Conservation (phyloP, 1,140 invertebrate genomes). For the Hylaeus volcanicus region DNA sequence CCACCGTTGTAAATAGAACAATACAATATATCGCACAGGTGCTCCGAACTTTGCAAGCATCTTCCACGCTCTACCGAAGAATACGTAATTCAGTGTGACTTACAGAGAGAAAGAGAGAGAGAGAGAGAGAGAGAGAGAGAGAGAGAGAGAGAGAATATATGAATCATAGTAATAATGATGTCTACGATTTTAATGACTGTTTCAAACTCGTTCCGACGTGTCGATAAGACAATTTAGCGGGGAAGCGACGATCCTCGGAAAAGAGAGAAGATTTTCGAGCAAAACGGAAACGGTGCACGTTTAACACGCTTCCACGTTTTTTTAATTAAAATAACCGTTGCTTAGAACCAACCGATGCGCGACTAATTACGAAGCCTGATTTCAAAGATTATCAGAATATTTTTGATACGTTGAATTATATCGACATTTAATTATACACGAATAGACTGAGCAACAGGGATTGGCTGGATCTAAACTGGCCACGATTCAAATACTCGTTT, state of each 20-base stretch:
- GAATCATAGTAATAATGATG: conserved; percentile 45
- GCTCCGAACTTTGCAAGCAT: conserved; percentile 63
- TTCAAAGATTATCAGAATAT: conserved; percentile 48
- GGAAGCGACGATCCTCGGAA: conserved; percentile 59
- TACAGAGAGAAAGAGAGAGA: conserved; percentile 53
- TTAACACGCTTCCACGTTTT: conserved; percentile 33
- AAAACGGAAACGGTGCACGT: conserved; percentile 57
- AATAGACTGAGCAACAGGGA: background rate
- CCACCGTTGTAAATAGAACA: conserved; percentile 47
- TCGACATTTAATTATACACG: conserved; percentile 8
- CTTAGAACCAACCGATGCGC: conserved; percentile 5
- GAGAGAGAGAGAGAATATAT: background rate
- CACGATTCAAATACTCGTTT: conserved; percentile 10
- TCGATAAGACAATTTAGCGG: conserved; percentile 55
- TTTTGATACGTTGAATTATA: conserved; percentile 51
- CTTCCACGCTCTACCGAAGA: conserved; percentile 69
- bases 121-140: conserved; percentile 7
- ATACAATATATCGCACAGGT: conserved; percentile 45
- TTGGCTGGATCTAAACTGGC: background rate
- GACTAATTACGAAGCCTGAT: conserved; percentile 40
- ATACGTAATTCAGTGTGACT: conserved; percentile 75
- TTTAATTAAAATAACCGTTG: conserved; percentile 44
- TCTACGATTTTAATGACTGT: conserved; percentile 64
- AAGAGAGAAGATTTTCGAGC: conserved; percentile 51
- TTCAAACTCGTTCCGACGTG: conserved; percentile 63